Evolutionary conservation across 1,140 invertebrate species (phyloP).

Genomic region (Trichonephila inaurata): DNA sequence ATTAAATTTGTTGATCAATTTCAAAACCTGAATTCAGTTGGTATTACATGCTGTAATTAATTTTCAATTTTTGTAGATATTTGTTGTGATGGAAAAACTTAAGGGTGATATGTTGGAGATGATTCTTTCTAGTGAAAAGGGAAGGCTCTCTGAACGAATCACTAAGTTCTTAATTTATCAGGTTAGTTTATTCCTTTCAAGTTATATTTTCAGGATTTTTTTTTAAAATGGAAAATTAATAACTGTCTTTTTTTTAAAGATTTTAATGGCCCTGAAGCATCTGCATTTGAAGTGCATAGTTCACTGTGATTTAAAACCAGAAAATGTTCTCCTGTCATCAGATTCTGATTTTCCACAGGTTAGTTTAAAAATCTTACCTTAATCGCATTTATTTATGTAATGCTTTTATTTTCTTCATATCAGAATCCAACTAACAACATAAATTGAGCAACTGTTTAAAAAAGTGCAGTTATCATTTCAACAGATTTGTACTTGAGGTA

Average conservation of each 20-base stretch:
- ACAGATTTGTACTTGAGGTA: no score
- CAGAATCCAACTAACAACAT: no score
- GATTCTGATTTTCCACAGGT: constrained; percentile 96
- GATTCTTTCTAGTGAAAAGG: constrained; percentile 96
- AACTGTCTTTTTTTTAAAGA: constrained; percentile 83
- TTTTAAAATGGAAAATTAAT: background rate
- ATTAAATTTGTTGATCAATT: no score
- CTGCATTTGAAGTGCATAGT: constrained; percentile 94
- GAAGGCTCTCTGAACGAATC: constrained; percentile 94
- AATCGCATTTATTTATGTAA: background rate
- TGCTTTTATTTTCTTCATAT: no score
- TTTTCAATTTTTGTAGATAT: constrained; percentile 80
- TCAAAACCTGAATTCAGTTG: no score
- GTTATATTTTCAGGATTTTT: no score
- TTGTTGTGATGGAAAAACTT: constrained; percentile 85
- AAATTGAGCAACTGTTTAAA: no score
- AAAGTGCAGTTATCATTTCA: no score
- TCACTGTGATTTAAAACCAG: constrained; percentile 99
- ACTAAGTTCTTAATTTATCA: constrained; percentile 98
- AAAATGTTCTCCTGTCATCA: constrained; percentile 97
- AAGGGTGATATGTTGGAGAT: constrained; percentile 98
- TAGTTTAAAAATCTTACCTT: constrained; percentile 24
- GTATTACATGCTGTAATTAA: no score
- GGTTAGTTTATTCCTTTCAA: constrained; percentile 81
- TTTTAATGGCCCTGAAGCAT: constrained; percentile 97